These are phyloP conservation scores for Mormoops blainvillei DNA, from an alignment of 2,113 vertebrate genomes.

Conservation along the genomic window DNA sequence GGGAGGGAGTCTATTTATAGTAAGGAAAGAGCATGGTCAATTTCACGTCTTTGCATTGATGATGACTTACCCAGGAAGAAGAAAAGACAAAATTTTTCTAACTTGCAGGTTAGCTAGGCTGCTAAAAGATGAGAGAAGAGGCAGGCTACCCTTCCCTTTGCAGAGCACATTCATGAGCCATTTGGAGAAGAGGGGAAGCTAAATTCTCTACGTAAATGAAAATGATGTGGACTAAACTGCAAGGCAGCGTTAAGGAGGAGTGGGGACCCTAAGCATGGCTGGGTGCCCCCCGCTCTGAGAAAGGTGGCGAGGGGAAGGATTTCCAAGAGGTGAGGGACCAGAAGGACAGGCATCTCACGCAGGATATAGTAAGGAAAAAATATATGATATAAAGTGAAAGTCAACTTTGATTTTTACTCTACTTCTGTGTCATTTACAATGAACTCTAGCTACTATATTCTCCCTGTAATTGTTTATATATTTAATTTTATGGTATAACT, in stretches of 20 bases:
- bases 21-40: not conserved
- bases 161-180: not conserved
- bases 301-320: not conserved
- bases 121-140: not conserved
- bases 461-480: not conserved
- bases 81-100: not conserved
- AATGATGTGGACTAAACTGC: not conserved
- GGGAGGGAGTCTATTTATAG: rapidly evolving
- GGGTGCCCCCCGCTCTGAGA: not conserved
- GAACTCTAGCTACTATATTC: not conserved
- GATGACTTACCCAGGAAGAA: not conserved
- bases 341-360: not conserved
- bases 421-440: not conserved
- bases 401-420: not conserved
- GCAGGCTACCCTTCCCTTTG: not conserved
- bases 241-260: not conserved
- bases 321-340: not conserved
- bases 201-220: not conserved
- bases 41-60: not conserved
- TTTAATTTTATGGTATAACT: constrained; percentile 19
- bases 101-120: not conserved
- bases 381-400: not conserved
- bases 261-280: rapidly evolving
- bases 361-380: not conserved
- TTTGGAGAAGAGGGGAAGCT: not conserved